Conservation (phyloP, 2,888 invertebrate species). For the Drosophila mimica region DNA sequence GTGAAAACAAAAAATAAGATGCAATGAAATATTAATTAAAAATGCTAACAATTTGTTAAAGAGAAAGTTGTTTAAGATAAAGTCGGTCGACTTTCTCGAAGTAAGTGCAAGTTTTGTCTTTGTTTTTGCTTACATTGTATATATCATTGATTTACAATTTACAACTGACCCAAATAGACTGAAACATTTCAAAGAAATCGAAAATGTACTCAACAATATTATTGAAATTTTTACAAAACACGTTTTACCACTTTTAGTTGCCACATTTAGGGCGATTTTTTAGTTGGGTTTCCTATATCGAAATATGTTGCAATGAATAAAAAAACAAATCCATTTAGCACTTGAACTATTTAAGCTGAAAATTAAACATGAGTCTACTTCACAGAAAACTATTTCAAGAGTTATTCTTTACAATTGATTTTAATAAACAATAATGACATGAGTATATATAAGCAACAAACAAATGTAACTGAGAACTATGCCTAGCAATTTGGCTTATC, state of each 20-base stretch:
- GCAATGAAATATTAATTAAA: constrained; percentile 14
- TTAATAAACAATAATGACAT: neutral
- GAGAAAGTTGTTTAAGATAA: constrained; percentile 39
- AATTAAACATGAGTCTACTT: constrained; percentile 13
- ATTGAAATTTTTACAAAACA: constrained; percentile 1
- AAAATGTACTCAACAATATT: neutral
- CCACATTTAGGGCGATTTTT: neutral
- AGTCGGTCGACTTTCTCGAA: constrained; percentile 36
- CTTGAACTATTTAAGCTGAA: constrained; percentile 10
- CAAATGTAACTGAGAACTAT: constrained; percentile 14
- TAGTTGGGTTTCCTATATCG: neutral
- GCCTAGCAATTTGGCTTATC: constrained; percentile 54
- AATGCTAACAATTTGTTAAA: constrained; percentile 28
- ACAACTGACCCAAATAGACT: neutral
- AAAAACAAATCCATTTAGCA: constrained; percentile 21
- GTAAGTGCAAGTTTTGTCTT: constrained; percentile 3
- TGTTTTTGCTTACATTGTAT: neutral
- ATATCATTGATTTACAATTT: neutral
- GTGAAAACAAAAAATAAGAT: neutral
- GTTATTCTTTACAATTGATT: neutral
- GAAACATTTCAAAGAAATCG: neutral
- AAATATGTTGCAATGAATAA: constrained; percentile 9
- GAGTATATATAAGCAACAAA: neutral
- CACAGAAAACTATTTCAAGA: neutral
- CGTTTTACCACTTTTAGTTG: neutral